phyloP scores from a whole-genome alignment of 2,113 vertebrate genomes.

The Merops nubicus region DNA sequence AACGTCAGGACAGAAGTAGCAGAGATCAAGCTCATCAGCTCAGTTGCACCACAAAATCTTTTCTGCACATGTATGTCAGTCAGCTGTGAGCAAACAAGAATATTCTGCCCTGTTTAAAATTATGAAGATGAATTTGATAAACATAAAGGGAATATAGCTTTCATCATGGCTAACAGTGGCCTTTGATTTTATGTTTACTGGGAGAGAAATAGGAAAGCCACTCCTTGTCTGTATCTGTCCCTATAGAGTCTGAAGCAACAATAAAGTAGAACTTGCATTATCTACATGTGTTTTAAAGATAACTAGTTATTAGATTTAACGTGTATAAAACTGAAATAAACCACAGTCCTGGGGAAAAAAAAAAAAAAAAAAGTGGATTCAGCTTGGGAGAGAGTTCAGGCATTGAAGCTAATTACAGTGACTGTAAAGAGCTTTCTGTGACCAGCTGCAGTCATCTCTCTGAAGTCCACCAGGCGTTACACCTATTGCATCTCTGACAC shows the following conservation, averaged over 20 bases:
- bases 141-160: not conserved
- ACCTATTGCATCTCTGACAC: not conserved
- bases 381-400: not conserved
- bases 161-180: not conserved
- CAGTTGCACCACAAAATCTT: not conserved
- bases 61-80: not conserved
- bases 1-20: not conserved
- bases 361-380: too few species aligned
- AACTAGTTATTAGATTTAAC: not conserved
- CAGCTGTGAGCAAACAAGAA: not conserved
- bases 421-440: not conserved
- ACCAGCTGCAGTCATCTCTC: not conserved
- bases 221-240: not conserved
- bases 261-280: not conserved
- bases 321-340: not conserved
- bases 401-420: not conserved
- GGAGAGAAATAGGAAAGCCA: not conserved
- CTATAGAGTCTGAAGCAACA: not conserved
- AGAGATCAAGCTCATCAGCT: not conserved
- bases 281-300: not conserved
- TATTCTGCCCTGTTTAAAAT: constrained; percentile 21
- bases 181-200: not conserved
- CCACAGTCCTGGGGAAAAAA: too few species aligned
- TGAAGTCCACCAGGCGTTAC: not conserved
- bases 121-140: not conserved